Base-by-base conservation (phyloP, 2,797 vertebrate species). In the Merluccius polli region DNA sequence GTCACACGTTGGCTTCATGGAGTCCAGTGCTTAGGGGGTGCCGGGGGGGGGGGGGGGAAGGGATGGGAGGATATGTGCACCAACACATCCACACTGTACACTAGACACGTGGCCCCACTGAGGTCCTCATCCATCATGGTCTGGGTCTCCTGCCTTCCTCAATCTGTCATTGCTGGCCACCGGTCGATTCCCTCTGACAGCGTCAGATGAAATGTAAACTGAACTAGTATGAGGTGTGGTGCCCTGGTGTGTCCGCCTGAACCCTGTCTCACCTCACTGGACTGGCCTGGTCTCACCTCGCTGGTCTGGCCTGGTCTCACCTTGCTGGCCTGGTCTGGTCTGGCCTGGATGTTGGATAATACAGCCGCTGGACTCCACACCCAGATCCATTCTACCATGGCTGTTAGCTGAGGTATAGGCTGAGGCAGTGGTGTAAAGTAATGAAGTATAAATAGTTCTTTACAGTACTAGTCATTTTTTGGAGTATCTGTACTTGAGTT, bases 91-190 rank as follows among this genome's bases (percentile, higher is more conserved):
- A 16, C 29, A 15, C 27, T 29, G 52, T 59, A 68, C 65, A 30
- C 5, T 0, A 18, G 88, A 86, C 79, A 11, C 59, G 24, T 27
- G 59, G 59, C 86, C 79, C 82, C 83, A 87, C 77, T 87, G 88
- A 88, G 91, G 90, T 91, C 90, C 89, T 90, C 90, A 92, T 92
- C 90, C 90, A 90, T 92, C 90, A 90, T 89, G 90, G 59, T 63
- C 59, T 8, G 59, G n/a, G 59, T 4, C 59, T 90, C 92, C 81
- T 84, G 86, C 90, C 83, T 90, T 91, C 88, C 86, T 89, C 87
- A 82, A 68, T 87, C 90, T 91, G 90, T 92, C 91, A 92, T 86
- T 89, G 81, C 87, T 72, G 87, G n/a, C 59, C 85, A 87, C 90
- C 85, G 90, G 88, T 89, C 89, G 91, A 92, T 91, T 92, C 90